phyloP scores from a whole-genome alignment of 35 echinoderm and acorn worm species.

The Holothuria glaberrima region DNA sequence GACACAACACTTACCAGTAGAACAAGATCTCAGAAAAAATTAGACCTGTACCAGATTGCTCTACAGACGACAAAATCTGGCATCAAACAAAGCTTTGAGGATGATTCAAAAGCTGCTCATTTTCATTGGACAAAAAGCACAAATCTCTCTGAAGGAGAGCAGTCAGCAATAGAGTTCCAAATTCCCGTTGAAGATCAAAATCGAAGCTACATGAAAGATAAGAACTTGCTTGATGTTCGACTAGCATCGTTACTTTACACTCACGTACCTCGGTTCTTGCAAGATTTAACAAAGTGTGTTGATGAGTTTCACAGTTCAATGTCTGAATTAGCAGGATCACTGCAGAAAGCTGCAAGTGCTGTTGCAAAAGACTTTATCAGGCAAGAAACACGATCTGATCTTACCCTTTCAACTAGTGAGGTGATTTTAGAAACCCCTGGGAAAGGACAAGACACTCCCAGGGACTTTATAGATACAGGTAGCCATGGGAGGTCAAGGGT shows the following conservation, averaged over 20 bases:
- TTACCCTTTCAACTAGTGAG: slow-evolving; percentile 53
- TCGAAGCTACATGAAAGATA: slow-evolving; percentile 14
- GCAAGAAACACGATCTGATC: slow-evolving; percentile 17
- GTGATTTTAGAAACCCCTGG: slow-evolving; percentile 62
- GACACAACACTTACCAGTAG: not conserved
- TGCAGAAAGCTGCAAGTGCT: slow-evolving; percentile 90
- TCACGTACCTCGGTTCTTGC: slow-evolving; percentile 86
- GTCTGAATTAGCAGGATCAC: slow-evolving; percentile 69
- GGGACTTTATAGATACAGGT: not conserved
- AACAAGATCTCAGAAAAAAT: not conserved
- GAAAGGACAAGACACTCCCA: not conserved
- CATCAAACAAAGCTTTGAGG: not conserved
- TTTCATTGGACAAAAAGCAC: slow-evolving; percentile 43
- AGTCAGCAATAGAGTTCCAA: not conserved
- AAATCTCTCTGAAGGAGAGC: not conserved
- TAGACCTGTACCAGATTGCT: slow-evolving; percentile 44
- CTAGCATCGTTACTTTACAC: slow-evolving; percentile 88
- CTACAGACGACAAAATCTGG: slow-evolving; percentile 6
- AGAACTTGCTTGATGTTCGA: slow-evolving; percentile 58
- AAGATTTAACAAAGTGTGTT: slow-evolving; percentile 74
- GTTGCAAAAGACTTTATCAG: slow-evolving; percentile 90
- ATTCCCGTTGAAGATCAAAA: not conserved
- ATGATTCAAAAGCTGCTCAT: slow-evolving; percentile 20
- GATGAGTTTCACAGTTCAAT: slow-evolving; percentile 93
- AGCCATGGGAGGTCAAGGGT: not conserved